These are phyloP conservation scores for Toxonevra muliebris DNA, from an alignment of 2,888 invertebrate genomes.

Conservation along the genomic window DNA sequence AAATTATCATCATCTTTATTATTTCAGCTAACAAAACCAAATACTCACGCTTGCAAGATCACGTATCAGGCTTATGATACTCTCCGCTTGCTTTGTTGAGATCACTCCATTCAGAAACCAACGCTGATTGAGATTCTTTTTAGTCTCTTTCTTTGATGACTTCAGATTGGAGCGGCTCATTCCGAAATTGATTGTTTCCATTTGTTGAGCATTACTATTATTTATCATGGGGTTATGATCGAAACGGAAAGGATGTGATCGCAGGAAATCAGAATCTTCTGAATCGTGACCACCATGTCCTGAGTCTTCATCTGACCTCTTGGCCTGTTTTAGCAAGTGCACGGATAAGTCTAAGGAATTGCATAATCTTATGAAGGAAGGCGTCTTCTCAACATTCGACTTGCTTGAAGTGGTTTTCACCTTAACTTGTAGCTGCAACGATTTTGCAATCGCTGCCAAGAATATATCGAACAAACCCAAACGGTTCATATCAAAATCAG, in stretches of 20 bases:
- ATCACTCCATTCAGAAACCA: slow-evolving; percentile 93
- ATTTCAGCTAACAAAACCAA: background rate
- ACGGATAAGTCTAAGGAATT: slow-evolving; percentile 63
- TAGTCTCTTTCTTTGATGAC: slow-evolving; percentile 54
- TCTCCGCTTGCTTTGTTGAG: slow-evolving; percentile 85
- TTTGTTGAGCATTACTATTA: slow-evolving; percentile 1
- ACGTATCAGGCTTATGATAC: slow-evolving; percentile 85
- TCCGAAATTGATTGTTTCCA: slow-evolving; percentile 38
- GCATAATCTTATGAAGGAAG: slow-evolving; percentile 59
- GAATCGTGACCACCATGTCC: too few relatives aligned
- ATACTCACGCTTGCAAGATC: slow-evolving; percentile 89
- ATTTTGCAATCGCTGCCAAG: slow-evolving; percentile 89
- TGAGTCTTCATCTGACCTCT: slow-evolving; percentile 1
- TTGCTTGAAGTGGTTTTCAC: slow-evolving; percentile 60
- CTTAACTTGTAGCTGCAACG: slow-evolving; percentile 90
- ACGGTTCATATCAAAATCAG: slow-evolving; percentile 67
- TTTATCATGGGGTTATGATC: slow-evolving; percentile 37
- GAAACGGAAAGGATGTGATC: slow-evolving; percentile 49
- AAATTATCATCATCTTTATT: background rate
- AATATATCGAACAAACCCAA: slow-evolving; percentile 89
- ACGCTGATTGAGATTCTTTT: slow-evolving; percentile 64
- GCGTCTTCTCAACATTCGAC: slow-evolving; percentile 70
- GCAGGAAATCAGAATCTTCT: slow-evolving; percentile 7
- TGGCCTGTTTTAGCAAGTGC: slow-evolving; percentile 51
- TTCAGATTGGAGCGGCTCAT: slow-evolving; percentile 47